Conservation (phyloP, 2,797 vertebrate genomes). For the Rallus crepitans region DNA sequence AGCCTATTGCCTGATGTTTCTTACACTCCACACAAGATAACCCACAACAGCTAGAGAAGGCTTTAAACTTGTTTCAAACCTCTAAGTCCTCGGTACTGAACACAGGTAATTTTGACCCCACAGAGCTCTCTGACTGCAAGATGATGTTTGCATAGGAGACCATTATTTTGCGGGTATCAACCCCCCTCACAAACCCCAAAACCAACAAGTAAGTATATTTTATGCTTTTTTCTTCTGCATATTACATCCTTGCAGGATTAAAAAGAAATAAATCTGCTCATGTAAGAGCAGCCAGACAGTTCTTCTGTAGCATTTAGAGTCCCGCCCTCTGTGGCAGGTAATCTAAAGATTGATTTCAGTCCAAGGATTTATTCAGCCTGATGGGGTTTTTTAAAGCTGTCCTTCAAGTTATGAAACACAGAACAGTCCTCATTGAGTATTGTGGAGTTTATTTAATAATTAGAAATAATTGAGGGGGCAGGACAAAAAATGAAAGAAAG, state of each 20-base stretch:
- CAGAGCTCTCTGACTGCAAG: not conserved
- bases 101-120: not conserved
- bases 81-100: not conserved
- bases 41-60: not conserved
- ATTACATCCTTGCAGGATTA: not conserved
- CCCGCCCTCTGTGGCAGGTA: not conserved
- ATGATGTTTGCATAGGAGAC: not conserved
- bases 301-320: not conserved
- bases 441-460: not conserved
- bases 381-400: not conserved
- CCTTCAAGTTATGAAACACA: not conserved
- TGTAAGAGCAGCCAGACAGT: not conserved
- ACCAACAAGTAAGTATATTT: not conserved
- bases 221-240: not conserved
- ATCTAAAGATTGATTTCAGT: not conserved
- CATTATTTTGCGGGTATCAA: not conserved
- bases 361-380: not conserved
- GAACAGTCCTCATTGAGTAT: not conserved
- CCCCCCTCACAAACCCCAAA: fast-evolving
- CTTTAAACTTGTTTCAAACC: not conserved
- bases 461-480: not conserved
- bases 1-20: not conserved
- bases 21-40: not conserved
- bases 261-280: not conserved
- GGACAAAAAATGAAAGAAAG: not conserved